phyloP scores from a whole-genome alignment of 2,888 invertebrate species.

The Zaprionus bogoriensis region DNA sequence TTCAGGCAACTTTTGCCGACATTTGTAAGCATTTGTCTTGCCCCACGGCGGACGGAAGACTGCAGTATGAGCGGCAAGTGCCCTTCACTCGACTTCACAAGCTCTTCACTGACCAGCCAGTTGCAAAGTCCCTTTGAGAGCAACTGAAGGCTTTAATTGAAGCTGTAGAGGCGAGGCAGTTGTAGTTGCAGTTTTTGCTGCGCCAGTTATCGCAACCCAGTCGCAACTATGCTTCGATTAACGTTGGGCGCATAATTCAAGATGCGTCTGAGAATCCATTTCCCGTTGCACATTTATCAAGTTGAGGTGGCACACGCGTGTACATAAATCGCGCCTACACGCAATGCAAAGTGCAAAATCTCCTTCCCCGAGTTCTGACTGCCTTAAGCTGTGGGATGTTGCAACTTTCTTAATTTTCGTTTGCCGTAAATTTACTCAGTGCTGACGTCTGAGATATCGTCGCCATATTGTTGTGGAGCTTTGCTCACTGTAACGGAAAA shows the following conservation, averaged over 20 bases:
- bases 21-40: slow-evolving; percentile 53
- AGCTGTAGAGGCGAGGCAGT: slow-evolving; percentile 32
- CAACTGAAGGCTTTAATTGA: slow-evolving; percentile 53
- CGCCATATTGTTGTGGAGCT: slow-evolving; percentile 60
- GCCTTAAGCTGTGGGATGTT: slow-evolving; percentile 1
- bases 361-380: neutral
- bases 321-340: slow-evolving; percentile 61
- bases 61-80: slow-evolving; percentile 14
- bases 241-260: slow-evolving; percentile 52
- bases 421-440: slow-evolving; percentile 53
- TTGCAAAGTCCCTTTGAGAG: slow-evolving; percentile 31
- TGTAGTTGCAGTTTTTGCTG: slow-evolving; percentile 11
- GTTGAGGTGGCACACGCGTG: slow-evolving; percentile 27
- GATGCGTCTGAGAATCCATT: slow-evolving; percentile 54
- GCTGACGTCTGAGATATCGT: slow-evolving; percentile 16
- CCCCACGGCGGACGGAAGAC: neutral
- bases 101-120: slow-evolving; percentile 53
- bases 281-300: slow-evolving; percentile 61
- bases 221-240: slow-evolving; percentile 40
- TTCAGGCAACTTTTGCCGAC: slow-evolving; percentile 36
- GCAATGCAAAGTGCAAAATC: slow-evolving; percentile 34
- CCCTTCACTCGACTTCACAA: slow-evolving; percentile 50
- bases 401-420: slow-evolving; percentile 70
- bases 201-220: neutral
- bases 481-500: slow-evolving; percentile 58